phyloP scores from a whole-genome alignment of 2,888 invertebrate genomes.

The Rotaria sp. region DNA sequence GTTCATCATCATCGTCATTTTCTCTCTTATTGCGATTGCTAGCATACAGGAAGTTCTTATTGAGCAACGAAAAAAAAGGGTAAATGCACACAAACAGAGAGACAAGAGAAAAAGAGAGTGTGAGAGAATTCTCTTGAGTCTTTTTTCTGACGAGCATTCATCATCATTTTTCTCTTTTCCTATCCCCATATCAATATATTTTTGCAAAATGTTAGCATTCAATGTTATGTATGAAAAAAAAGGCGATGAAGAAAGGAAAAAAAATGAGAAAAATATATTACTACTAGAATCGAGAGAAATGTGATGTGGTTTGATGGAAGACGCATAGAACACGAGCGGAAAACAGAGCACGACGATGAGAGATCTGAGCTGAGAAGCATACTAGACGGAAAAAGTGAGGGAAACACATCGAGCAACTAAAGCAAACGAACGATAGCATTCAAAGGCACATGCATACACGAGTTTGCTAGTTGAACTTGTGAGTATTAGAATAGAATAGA shows the following conservation, averaged over 20 bases:
- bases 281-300: neutral
- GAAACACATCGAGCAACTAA: neutral
- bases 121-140: neutral
- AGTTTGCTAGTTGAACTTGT: neutral
- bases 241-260: neutral
- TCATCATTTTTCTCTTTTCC: neutral
- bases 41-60: neutral
- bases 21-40: neutral
- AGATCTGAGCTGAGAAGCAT: neutral
- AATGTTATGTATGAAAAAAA: neutral
- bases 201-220: neutral
- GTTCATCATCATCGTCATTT: neutral
- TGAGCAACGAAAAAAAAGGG: neutral
- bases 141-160: neutral
- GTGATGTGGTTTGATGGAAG: neutral
- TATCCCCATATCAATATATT: too few relatives aligned
- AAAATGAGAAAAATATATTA: neutral
- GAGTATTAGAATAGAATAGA: neutral
- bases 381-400: conserved; percentile 1
- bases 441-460: neutral
- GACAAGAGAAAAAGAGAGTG: neutral
- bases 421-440: neutral
- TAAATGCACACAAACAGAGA: neutral
- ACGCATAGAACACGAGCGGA: neutral
- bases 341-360: neutral